Conservation (phyloP, 64 coral and sea anemone species). For the Pachyseris speciosa region DNA sequence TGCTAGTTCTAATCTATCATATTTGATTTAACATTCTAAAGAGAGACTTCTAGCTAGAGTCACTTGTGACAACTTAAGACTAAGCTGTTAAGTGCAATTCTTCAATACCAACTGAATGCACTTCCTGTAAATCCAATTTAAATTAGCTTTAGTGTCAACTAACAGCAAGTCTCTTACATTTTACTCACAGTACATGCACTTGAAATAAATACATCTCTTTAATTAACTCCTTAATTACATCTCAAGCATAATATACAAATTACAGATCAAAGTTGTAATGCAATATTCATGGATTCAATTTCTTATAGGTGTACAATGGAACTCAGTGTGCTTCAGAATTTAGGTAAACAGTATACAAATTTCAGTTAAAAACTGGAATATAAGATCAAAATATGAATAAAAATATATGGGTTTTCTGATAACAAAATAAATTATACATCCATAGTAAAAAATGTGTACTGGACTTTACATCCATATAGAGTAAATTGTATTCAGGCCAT, state of each 20-base stretch:
- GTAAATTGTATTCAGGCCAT: neutral
- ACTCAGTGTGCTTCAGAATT: too few relatives aligned
- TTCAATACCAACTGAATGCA: too few relatives aligned
- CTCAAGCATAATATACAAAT: neutral
- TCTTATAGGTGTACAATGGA: neutral
- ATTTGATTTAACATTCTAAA: too few relatives aligned
- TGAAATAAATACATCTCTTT: conserved; percentile 34
- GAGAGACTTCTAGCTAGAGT: too few relatives aligned
- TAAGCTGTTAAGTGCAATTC: too few relatives aligned
- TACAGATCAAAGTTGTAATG: neutral
- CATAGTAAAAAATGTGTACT: neutral
- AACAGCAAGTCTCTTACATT: neutral
- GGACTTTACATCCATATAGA: neutral
- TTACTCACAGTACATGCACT: neutral
- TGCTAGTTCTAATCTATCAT: too few relatives aligned
- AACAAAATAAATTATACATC: conserved; percentile 41
- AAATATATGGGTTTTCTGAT: conserved; percentile 16
- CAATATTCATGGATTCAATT: neutral
- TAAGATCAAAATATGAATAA: neutral
- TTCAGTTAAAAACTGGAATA: neutral
- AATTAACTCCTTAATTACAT: conserved; percentile 2
- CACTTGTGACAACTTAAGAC: too few relatives aligned
- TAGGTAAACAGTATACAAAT: neutral
- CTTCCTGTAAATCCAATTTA: too few relatives aligned
- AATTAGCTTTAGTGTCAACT: too few relatives aligned